A percentile compares a stretch with the other conserved stretches of the same genome.
These are phyloP conservation scores for Drosophila auraria DNA, from an alignment of 1,140 invertebrate species.

Conservation along the genomic window DNA sequence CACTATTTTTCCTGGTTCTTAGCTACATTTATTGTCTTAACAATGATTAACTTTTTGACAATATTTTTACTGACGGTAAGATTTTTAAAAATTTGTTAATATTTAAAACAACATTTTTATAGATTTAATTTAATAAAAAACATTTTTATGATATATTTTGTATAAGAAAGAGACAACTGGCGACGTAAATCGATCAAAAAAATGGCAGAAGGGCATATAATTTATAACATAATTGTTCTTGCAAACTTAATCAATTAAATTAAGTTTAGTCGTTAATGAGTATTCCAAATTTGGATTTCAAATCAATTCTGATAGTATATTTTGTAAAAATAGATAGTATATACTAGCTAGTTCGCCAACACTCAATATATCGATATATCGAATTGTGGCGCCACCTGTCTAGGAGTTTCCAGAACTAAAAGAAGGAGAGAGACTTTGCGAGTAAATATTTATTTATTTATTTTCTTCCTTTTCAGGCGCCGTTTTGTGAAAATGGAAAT, in stretches of 20 bases:
- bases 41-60: slow-evolving; percentile 11
- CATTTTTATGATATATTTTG: no score
- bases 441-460: slow-evolving; percentile 4
- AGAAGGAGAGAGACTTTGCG: background rate
- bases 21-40: background rate
- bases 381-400: background rate
- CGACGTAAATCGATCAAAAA: no score
- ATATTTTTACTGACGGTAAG: slow-evolving; percentile 27
- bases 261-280: no score
- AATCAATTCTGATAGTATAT: background rate
- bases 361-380: background rate
- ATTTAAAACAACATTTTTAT: no score
- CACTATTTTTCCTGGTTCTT: slow-evolving; percentile 25
- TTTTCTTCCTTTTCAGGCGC: slow-evolving; percentile 8
- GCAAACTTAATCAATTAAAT: no score
- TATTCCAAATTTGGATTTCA: no score
- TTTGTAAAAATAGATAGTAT: background rate
- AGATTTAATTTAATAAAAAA: no score
- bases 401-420: background rate
- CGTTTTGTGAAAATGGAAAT: slow-evolving; percentile 22
- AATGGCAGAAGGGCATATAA: no score
- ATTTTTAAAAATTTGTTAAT: no score
- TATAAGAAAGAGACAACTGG: no score
- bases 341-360: background rate
- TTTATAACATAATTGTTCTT: no score